Evolutionary conservation across 1,140 invertebrate genomes (phyloP).

Genomic region (Lordiphosa stackelbergi): DNA sequence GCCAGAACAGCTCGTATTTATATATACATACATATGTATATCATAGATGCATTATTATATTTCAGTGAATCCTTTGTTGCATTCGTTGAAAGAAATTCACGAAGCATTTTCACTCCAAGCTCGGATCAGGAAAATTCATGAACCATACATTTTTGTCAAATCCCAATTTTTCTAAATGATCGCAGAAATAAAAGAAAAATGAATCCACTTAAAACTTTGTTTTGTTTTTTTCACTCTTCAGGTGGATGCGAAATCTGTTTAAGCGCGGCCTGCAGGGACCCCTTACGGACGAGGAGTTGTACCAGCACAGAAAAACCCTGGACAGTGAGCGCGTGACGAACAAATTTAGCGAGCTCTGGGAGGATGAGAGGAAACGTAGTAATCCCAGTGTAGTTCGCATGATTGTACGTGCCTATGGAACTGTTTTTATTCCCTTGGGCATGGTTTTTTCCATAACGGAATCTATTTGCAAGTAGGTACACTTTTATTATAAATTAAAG

Average conservation of each 20-base stretch:
- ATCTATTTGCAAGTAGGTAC: slow-evolving; percentile 78
- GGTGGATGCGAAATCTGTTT: slow-evolving; percentile 78
- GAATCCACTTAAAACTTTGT: too few species aligned
- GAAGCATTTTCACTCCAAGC: too few species aligned
- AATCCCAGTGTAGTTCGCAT: slow-evolving; percentile 79
- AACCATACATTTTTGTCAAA: too few species aligned
- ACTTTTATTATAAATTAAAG: not conserved
- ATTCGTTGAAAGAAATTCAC: too few species aligned
- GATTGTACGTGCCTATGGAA: slow-evolving; percentile 79
- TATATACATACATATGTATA: too few species aligned
- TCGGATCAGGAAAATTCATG: too few species aligned
- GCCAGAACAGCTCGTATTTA: too few species aligned
- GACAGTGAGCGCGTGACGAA: slow-evolving; percentile 65
- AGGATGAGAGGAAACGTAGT: slow-evolving; percentile 58
- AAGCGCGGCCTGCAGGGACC: slow-evolving; percentile 77
- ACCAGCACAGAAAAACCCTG: slow-evolving; percentile 70
- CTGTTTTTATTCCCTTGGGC: slow-evolving; percentile 78
- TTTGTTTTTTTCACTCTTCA: slow-evolving; percentile 39
- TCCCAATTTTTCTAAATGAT: too few species aligned
- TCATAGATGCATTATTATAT: too few species aligned
- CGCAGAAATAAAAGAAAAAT: too few species aligned
- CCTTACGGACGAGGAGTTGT: slow-evolving; percentile 78
- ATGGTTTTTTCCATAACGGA: slow-evolving; percentile 78
- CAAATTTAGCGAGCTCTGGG: slow-evolving; percentile 66
- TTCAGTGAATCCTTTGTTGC: too few species aligned